Evolutionary conservation across 2,888 invertebrate genomes (phyloP).

Genomic region (Drosophila mercatorum): DNA sequence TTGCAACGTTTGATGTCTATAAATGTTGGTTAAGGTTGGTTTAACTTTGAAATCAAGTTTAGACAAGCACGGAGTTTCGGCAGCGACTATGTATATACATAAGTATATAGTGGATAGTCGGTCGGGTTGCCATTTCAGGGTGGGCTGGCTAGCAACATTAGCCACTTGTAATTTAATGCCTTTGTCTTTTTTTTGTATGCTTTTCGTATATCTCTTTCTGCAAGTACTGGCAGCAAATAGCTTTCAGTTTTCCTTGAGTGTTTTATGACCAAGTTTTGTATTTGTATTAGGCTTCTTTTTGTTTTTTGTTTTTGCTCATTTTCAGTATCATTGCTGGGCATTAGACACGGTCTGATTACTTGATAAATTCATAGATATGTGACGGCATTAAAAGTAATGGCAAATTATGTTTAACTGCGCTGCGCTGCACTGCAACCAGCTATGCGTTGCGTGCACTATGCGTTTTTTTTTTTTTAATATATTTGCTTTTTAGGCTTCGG

Average conservation of each 20-base stretch:
- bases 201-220: conserved; percentile 37
- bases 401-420: conserved; percentile 46
- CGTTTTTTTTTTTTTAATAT: not conserved
- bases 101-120: conserved; percentile 33
- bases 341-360: conserved; percentile 77
- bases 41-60: conserved; percentile 78
- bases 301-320: conserved; percentile 25
- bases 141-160: conserved; percentile 28
- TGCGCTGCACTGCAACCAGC: conserved; percentile 12
- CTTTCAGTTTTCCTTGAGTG: conserved; percentile 42
- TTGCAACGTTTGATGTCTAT: conserved; percentile 62
- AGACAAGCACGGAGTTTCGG: conserved; percentile 28
- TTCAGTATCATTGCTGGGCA: conserved; percentile 66
- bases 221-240: conserved; percentile 38
- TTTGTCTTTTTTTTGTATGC: conserved; percentile 62
- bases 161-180: conserved; percentile 65
- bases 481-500: not conserved
- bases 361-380: conserved; percentile 75
- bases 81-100: not conserved
- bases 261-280: conserved; percentile 39
- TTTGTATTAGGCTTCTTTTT: not conserved
- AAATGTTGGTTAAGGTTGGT: conserved; percentile 77
- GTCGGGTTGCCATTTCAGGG: conserved; percentile 18
- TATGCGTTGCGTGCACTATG: conserved; percentile 3
- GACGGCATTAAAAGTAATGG: conserved; percentile 60